phyloP scores from a whole-genome alignment of 2,797 vertebrate genomes.

The Mallotus villosus region DNA sequence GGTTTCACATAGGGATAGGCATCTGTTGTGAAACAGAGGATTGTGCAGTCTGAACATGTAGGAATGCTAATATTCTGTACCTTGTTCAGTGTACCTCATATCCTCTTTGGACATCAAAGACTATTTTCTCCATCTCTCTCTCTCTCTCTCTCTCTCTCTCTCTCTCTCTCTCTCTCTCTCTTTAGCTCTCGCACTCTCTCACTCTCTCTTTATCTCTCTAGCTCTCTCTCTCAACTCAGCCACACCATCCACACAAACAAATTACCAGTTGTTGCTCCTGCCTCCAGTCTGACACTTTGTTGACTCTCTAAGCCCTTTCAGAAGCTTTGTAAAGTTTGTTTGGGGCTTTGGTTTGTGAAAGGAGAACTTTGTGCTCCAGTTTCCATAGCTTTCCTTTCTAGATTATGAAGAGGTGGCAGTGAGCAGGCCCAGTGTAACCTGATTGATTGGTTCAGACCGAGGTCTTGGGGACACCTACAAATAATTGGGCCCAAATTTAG shows the following conservation, averaged over 20 bases:
- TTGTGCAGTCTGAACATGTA: not conserved
- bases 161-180: conserved; percentile 1
- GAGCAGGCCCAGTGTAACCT: not conserved
- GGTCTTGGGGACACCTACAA: conserved; percentile 43
- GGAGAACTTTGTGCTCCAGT: not conserved
- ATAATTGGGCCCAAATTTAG: conserved; percentile 47
- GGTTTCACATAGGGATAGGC: no score
- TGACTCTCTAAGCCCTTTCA: not conserved
- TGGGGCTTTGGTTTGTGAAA: not conserved
- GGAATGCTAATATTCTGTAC: no score
- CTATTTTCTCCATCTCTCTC: not conserved
- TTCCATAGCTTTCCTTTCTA: not conserved
- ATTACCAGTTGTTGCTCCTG: not conserved
- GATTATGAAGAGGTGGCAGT: not conserved
- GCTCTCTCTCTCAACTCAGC: conserved; percentile 12
- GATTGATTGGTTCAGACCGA: conserved; percentile 48
- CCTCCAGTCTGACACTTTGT: not conserved
- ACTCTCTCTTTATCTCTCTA: not conserved
- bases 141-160: not conserved
- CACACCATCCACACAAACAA: conserved; percentile 12
- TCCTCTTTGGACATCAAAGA: conserved; percentile 1
- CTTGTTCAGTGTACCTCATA: not conserved
- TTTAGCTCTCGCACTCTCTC: not conserved
- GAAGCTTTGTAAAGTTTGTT: conserved; percentile 23
- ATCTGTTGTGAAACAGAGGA: not conserved